Evolutionary conservation across 2,888 invertebrate genomes (phyloP).

Genomic region (Nomada ferruginata): DNA sequence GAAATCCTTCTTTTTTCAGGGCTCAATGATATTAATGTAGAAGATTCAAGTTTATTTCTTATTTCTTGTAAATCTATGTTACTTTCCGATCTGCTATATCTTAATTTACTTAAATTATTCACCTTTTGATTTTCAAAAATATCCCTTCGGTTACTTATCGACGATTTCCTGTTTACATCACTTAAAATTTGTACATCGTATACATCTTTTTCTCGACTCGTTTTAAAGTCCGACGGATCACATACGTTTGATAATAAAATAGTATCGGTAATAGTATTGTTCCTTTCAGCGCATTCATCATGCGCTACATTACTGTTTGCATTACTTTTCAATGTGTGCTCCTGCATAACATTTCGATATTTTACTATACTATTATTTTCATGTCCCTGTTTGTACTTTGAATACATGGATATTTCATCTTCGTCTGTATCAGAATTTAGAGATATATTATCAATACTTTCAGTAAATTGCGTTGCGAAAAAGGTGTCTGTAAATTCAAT

Average conservation of each 20-base stretch:
- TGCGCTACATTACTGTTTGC: neutral
- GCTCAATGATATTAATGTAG: constrained; percentile 49
- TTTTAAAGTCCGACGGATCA: neutral
- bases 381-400: constrained; percentile 75
- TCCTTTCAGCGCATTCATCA: neutral
- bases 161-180: neutral
- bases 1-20: constrained; percentile 28
- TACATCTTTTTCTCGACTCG: neutral
- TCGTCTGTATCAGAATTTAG: constrained; percentile 41
- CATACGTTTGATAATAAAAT: constrained; percentile 36
- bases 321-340: constrained; percentile 14
- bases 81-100: constrained; percentile 29
- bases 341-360: constrained; percentile 69
- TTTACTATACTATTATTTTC: constrained; percentile 76
- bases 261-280: constrained; percentile 23
- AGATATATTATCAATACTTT: neutral
- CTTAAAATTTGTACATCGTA: neutral
- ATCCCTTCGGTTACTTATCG: constrained; percentile 2
- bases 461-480: too few species aligned
- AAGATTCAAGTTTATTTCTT: constrained; percentile 12
- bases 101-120: constrained; percentile 5
- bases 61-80: constrained; percentile 15
- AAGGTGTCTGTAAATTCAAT: neutral
- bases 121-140: neutral
- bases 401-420: constrained; percentile 75